phyloP scores from a whole-genome alignment of 2,113 vertebrate genomes.

The Struthio camelus region DNA sequence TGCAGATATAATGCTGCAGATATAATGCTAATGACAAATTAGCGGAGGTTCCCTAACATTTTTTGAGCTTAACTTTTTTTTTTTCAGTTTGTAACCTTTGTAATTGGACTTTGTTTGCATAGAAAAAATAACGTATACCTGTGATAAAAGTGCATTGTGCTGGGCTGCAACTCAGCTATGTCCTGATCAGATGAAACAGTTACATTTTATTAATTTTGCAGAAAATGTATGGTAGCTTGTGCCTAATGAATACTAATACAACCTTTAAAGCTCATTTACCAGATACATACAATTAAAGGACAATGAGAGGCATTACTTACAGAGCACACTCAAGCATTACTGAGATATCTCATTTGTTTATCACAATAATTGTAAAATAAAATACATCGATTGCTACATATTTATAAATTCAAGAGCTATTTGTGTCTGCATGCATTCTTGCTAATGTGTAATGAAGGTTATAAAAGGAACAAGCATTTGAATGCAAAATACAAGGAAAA shows the following conservation, averaged over 20 bases:
- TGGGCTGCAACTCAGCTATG: neutral
- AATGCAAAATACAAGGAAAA: slow-evolving; percentile 24
- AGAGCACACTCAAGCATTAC: slow-evolving; percentile 29
- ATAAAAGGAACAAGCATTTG: slow-evolving; percentile 18
- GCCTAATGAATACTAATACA: slow-evolving; percentile 65
- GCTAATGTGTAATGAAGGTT: neutral
- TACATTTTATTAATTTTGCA: neutral
- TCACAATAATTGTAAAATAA: slow-evolving; percentile 52
- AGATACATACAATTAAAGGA: slow-evolving; percentile 49
- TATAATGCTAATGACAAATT: neutral
- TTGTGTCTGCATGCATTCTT: neutral
- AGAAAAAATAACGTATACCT: neutral
- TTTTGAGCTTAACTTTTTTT: too few species aligned
- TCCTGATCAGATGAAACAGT: neutral
- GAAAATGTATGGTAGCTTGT: neutral
- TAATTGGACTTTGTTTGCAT: neutral
- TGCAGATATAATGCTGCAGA: too few species aligned
- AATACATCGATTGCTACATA: slow-evolving; percentile 30
- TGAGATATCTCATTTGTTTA: slow-evolving; percentile 39
- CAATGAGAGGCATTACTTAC: slow-evolving; percentile 66
- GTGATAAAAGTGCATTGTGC: neutral
- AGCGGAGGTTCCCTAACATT: neutral
- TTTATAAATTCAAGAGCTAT: slow-evolving; percentile 57
- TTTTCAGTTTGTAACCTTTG: neutral
- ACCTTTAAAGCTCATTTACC: slow-evolving; percentile 59